phyloP scores from a whole-genome alignment of 2,113 vertebrate genomes.

The Alligator sinensis region DNA sequence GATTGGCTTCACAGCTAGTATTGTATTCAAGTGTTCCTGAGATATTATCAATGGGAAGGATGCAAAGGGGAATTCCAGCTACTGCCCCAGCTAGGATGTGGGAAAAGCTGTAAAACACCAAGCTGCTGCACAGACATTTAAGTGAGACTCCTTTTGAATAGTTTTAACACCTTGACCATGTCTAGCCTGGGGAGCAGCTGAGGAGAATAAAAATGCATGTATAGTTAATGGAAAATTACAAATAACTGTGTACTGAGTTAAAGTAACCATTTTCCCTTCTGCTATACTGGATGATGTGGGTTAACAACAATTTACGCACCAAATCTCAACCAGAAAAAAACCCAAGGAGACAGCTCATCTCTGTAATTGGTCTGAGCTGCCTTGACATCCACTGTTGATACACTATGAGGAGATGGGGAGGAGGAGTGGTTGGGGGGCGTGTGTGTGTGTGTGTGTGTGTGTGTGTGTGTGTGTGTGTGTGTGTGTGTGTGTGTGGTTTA shows the following conservation, averaged over 20 bases:
- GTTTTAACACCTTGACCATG: background rate
- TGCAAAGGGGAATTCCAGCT: background rate
- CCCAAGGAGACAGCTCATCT: slow-evolving; percentile 52
- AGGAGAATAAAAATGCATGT: background rate
- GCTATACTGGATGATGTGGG: slow-evolving; percentile 54
- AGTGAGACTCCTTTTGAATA: background rate
- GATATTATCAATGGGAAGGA: background rate
- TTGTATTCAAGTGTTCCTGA: background rate
- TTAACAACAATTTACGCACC: slow-evolving; percentile 64
- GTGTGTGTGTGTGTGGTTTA: background rate
- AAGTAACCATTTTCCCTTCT: slow-evolving; percentile 38
- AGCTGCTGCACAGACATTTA: background rate
- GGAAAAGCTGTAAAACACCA: background rate
- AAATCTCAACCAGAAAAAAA: slow-evolving; percentile 65
- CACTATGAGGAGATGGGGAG: slow-evolving; percentile 49
- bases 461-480: slow-evolving; percentile 5
- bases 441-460: slow-evolving; percentile 50
- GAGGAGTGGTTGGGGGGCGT: slow-evolving; percentile 2
- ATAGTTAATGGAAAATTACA: slow-evolving; percentile 2
- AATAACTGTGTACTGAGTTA: slow-evolving; percentile 39
- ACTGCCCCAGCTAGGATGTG: background rate
- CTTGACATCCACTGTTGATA: slow-evolving; percentile 47
- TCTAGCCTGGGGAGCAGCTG: slow-evolving; percentile 7
- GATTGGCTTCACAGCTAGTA: background rate
- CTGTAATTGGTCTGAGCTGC: slow-evolving; percentile 64